Base-by-base conservation (phyloP, 2,797 vertebrate species). In the Chaunax sp. region DNA sequence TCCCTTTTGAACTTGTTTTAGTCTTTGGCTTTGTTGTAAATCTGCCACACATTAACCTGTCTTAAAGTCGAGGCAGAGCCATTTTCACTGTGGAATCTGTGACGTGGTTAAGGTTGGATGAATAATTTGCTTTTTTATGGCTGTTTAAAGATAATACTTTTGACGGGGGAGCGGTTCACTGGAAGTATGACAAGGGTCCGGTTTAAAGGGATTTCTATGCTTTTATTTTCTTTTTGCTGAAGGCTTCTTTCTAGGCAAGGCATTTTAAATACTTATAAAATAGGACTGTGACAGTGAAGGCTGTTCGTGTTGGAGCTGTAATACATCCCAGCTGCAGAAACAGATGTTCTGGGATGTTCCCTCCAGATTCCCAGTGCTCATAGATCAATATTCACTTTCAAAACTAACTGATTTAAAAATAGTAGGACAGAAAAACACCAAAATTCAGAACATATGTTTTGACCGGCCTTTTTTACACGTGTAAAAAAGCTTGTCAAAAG, bases 131-230 rank as follows among this genome's bases (percentile, higher is more conserved):
- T 81, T 78, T 69, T 72, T 51, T 53, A 62, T 65, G 46, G 49
- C 20, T 59, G 50, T 77, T 78, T 59, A 62, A 54, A 73, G 44
- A 68, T 84, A 62, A 80, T 64, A 47, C n/a, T 56, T 69, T 82
- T 62, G 75, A 59, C 3, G 0, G 54, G 6, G 6, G 15, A 62
- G 52, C 33, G 0, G 28, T 25, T 49, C 59, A 41, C 41, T 67
- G 60, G 14, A 30, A 67, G 64, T 61, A 20, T 50, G 22, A 71
- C 74, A 63, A 58, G 18, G 30, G 54, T 71, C 56, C 64, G 69
- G 25, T 37, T 69, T 47, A 3, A n/a, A 68, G 37, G 64, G 5
- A 53, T 72, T 78, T 78, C 33, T 67, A 52, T 10, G 12, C 33
- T 35, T 11, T 35, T 8, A 9, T 9, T 35, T 35, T 35, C 10